phyloP scores from a whole-genome alignment of 2,888 invertebrate species.

The Philereme transversata region DNA sequence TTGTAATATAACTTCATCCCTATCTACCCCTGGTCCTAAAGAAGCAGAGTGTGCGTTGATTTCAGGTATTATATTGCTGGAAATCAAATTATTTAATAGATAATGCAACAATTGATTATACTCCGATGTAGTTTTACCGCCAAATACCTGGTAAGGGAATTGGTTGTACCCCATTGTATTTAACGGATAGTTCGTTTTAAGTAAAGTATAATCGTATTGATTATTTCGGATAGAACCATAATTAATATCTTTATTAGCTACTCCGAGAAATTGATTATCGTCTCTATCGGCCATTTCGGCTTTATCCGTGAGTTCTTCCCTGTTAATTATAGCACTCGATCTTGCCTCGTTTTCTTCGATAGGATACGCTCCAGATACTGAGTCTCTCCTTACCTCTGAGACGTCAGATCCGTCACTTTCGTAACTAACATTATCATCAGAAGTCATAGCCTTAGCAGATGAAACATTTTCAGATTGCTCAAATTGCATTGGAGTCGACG shows the following conservation, averaged over 20 bases:
- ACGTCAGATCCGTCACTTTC: not conserved
- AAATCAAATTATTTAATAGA: constrained; percentile 7
- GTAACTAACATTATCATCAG: constrained; percentile 1
- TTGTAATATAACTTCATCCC: not conserved
- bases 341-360: not conserved
- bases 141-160: too few relatives aligned
- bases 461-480: constrained; percentile 1
- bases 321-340: constrained; percentile 2
- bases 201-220: too few relatives aligned
- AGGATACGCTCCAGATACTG: not conserved
- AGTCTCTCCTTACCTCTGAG: not conserved
- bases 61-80: constrained; percentile 3
- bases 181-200: too few relatives aligned
- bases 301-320: not conserved
- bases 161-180: too few relatives aligned
- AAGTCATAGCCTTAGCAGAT: constrained; percentile 1
- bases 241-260: not conserved
- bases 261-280: not conserved
- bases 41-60: constrained; percentile 5
- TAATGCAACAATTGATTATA: constrained; percentile 6
- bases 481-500: not conserved
- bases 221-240: not conserved
- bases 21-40: not conserved
- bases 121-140: not conserved
- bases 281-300: not conserved